Conservation (phyloP, 2,888 invertebrate species). For the Agriotes lineatus region DNA sequence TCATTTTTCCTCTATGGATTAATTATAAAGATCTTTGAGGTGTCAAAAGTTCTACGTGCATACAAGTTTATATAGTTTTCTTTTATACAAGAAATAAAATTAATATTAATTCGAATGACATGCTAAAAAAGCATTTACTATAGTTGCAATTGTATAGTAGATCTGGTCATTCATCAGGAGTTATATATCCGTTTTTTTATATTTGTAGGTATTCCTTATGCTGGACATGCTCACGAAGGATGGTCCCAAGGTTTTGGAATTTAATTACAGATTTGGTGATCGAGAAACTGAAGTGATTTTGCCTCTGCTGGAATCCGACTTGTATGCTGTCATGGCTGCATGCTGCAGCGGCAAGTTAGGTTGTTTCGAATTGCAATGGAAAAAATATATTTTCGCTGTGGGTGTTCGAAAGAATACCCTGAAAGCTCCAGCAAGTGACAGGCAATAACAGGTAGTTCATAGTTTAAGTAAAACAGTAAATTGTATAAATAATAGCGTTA, state of each 20-base stretch:
- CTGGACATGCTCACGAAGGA: constrained; percentile 93
- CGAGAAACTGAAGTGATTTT: constrained; percentile 97
- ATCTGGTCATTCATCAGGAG: too few relatives aligned
- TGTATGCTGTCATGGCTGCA: constrained; percentile 80
- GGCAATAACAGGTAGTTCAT: constrained; percentile 83
- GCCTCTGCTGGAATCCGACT: constrained; percentile 86
- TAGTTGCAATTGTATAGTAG: too few relatives aligned
- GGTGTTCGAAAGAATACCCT: constrained; percentile 96
- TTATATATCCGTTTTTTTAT: too few relatives aligned
- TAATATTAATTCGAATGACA: too few relatives aligned
- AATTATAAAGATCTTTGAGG: too few relatives aligned
- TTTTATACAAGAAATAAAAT: too few relatives aligned
- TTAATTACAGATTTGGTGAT: constrained; percentile 98
- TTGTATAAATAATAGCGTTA: too few relatives aligned
- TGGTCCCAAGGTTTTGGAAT: constrained; percentile 95
- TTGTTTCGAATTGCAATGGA: constrained; percentile 75
- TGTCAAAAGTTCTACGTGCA: too few relatives aligned
- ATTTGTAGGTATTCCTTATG: constrained; percentile 88
- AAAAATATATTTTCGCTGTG: constrained; percentile 76
- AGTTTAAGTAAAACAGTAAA: too few relatives aligned
- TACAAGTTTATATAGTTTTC: too few relatives aligned
- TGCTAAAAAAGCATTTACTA: too few relatives aligned
- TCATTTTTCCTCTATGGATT: too few relatives aligned
- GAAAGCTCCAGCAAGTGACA: constrained; percentile 91
- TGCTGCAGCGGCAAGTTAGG: constrained; percentile 79